Percentiles rank a stretch among this genome's conserved stretches.
Conservation (phyloP, 1,140 invertebrate genomes). For the Popillia japonica region DNA sequence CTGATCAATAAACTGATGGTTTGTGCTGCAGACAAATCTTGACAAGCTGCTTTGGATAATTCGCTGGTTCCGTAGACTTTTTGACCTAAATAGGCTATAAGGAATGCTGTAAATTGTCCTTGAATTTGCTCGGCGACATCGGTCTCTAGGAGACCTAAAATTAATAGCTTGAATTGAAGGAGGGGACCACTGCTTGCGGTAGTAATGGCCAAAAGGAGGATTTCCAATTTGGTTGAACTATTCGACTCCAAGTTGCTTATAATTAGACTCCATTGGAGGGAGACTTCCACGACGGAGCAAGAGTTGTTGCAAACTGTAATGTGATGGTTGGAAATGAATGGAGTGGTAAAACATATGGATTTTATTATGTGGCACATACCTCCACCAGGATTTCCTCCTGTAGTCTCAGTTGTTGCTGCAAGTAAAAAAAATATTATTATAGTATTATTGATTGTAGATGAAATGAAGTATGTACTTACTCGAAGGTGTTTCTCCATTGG, state of each 20-base stretch:
- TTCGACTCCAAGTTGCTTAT: neutral
- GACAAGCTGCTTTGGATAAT: neutral
- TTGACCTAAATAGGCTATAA: neutral
- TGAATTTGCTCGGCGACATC: neutral
- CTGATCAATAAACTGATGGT: no score
- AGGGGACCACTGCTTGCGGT: neutral
- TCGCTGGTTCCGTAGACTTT: neutral
- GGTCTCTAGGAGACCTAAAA: neutral
- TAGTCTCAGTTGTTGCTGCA: no score
- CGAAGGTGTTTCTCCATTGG: no score
- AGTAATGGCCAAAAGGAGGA: neutral
- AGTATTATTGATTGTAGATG: no score
- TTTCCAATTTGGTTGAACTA: neutral
- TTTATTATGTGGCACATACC: no score
- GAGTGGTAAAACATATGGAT: no score
- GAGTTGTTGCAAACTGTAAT: neutral
- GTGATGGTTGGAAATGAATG: neutral
- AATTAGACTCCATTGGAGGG: neutral
- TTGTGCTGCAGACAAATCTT: neutral
- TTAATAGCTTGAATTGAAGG: neutral
- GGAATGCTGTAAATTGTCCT: neutral
- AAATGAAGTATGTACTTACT: no score
- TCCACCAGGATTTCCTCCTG: no score
- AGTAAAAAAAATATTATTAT: no score
- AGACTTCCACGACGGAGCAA: neutral